Percentiles rank a stretch among this genome's conserved stretches.
Evolutionary conservation across 2,888 invertebrate species (phyloP).

Genomic region (Acleris literana): DNA sequence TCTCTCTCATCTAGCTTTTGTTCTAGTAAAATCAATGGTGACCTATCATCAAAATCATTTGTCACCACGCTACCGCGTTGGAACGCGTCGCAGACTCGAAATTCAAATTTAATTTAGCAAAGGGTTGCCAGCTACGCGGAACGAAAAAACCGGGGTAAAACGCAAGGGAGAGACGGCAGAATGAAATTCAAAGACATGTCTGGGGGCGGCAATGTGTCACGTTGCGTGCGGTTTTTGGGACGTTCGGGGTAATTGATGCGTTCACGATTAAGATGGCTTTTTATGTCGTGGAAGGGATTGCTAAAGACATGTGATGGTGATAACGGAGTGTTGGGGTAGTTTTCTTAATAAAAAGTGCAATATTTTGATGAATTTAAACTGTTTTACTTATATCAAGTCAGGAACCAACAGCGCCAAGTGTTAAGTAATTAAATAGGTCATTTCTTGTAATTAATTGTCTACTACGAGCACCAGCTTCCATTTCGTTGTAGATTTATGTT

Average conservation of each 20-base stretch:
- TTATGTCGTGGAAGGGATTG: slow-evolving; percentile 37
- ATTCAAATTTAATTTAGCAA: slow-evolving; percentile 75
- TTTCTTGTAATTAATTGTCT: too few species aligned
- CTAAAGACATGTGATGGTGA: slow-evolving; percentile 20
- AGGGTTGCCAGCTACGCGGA: slow-evolving; percentile 78
- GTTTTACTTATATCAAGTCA: too few species aligned
- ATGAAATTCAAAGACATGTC: slow-evolving; percentile 67
- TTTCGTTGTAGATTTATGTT: too few species aligned
- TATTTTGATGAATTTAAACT: neutral
- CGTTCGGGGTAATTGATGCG: slow-evolving; percentile 69
- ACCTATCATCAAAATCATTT: slow-evolving; percentile 20
- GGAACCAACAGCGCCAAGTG: too few species aligned
- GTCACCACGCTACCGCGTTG: slow-evolving; percentile 39
- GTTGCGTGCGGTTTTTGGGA: slow-evolving; percentile 57
- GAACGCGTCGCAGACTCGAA: slow-evolving; percentile 53
- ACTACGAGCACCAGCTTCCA: too few species aligned
- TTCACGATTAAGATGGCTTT: slow-evolving; percentile 61
- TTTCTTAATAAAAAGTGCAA: neutral
- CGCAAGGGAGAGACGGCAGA: slow-evolving; percentile 42
- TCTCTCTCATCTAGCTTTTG: too few species aligned
- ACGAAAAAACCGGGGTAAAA: slow-evolving; percentile 57
- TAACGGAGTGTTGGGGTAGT: slow-evolving; percentile 4
- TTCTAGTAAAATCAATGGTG: neutral
- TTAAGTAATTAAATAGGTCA: too few species aligned
- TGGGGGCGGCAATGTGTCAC: slow-evolving; percentile 73